Evolutionary conservation across 2,113 vertebrate species (phyloP).

Genomic region (Candoia aspera): DNA sequence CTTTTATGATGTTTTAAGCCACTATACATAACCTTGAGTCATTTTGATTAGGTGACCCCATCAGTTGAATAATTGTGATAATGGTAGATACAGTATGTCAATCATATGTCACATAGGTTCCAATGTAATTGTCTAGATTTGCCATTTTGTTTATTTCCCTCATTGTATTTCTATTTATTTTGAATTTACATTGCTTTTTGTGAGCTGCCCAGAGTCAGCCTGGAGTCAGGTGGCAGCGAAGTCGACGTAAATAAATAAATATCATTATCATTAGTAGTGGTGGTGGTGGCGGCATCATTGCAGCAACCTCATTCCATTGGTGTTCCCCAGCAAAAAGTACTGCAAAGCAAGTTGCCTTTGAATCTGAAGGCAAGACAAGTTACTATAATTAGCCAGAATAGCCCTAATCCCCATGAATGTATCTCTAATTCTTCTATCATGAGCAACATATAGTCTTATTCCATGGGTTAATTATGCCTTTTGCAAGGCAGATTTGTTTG

Average conservation of each 20-base stretch:
- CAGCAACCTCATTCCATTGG: neutral
- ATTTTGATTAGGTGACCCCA: neutral
- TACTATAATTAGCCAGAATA: neutral
- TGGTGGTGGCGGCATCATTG: neutral
- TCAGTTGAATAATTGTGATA: neutral
- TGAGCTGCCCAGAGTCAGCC: neutral
- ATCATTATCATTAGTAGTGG: neutral
- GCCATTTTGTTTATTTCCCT: neutral
- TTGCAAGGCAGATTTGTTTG: neutral
- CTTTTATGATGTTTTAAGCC: neutral
- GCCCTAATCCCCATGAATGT: neutral
- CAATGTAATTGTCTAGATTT: neutral
- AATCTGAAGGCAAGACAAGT: neutral
- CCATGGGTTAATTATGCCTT: neutral
- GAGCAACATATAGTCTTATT: neutral
- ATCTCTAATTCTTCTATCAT: neutral
- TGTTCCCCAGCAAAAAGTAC: neutral
- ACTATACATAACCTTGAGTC: neutral
- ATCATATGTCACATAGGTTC: neutral
- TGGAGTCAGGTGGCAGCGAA: neutral
- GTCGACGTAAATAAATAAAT: neutral
- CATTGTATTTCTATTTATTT: neutral
- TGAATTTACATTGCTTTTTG: neutral
- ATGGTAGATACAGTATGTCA: neutral
- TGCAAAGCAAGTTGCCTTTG: neutral